Evolutionary conservation across 1,140 invertebrate species (phyloP), one percentile per base, ranked within the genome.

Genomic region (Meloidogyne chitwoodi): DNA sequence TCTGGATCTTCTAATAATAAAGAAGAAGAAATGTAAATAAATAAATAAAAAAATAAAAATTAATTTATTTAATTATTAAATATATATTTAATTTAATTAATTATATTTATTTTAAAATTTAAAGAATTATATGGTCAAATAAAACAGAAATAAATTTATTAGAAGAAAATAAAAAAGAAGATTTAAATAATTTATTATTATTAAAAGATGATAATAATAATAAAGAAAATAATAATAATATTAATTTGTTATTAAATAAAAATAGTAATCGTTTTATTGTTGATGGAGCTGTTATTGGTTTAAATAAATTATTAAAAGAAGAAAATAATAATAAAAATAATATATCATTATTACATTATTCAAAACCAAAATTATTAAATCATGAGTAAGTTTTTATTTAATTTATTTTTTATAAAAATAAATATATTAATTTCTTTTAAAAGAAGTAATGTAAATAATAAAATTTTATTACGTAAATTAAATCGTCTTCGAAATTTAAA

Each of bases 11-110:
- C 24, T 68, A 4, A 34, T 14, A 56, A 56, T 22, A 22, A 67
- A 24, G n/a, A 41, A 12, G 56, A 62, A 38, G 70, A 72, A 72
- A 22, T n/a, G n/a, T n/a, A n/a, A n/a, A n/a, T n/a, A n/a, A n/a
- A n/a, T n/a, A n/a, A n/a, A n/a, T n/a, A n/a, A n/a, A n/a, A n/a
- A n/a, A n/a, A n/a, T n/a, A n/a, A n/a, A n/a, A n/a, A n/a, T n/a
- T n/a, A n/a, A n/a, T n/a, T n/a, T n/a, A n/a, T n/a, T n/a, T n/a
- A n/a, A n/a, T n/a, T n/a, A 62, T 16, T 12, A 61, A 73, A 73
- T 41, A 22, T 14, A 27, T 4, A 8, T 16, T 24, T 72, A 12
- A 56, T 61, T 2, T 65, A 27, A 34, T 19, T 65, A 6, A 31
- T 64, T 64, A 8, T 8, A 64, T 64, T 64, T 8, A 31, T 8